These are phyloP conservation scores for Hyaena hyaena DNA, from an alignment of 2,113 vertebrate species.

Conservation along the genomic window DNA sequence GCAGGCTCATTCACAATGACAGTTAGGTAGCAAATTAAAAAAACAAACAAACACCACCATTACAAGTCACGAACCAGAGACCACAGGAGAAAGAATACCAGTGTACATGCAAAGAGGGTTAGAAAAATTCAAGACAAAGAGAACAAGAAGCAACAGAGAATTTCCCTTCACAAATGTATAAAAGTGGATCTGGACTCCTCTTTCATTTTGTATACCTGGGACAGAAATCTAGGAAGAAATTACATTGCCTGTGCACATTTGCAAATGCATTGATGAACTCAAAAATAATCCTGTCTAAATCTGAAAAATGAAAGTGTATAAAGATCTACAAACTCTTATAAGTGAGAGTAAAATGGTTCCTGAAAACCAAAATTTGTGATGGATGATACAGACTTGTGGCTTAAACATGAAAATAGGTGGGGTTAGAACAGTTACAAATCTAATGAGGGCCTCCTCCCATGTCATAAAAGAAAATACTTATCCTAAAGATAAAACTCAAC, in stretches of 20 bases:
- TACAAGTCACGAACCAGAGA: neutral
- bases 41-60: neutral
- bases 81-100: neutral
- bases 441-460: neutral
- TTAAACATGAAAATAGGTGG: neutral
- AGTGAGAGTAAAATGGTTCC: neutral
- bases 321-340: neutral
- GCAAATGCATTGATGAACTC: neutral
- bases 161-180: neutral
- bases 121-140: neutral
- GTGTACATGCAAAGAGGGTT: neutral
- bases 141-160: neutral
- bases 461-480: neutral
- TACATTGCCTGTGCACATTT: neutral
- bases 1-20: neutral
- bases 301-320: neutral
- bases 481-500: neutral
- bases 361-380: neutral
- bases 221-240: neutral
- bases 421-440: neutral
- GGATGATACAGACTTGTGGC: neutral
- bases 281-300: neutral
- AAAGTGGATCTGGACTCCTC: neutral
- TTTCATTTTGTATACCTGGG: neutral
- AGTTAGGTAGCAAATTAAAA: neutral